Evolutionary conservation across 2,888 invertebrate genomes (phyloP).

Genomic region (Aelia acuminata): DNA sequence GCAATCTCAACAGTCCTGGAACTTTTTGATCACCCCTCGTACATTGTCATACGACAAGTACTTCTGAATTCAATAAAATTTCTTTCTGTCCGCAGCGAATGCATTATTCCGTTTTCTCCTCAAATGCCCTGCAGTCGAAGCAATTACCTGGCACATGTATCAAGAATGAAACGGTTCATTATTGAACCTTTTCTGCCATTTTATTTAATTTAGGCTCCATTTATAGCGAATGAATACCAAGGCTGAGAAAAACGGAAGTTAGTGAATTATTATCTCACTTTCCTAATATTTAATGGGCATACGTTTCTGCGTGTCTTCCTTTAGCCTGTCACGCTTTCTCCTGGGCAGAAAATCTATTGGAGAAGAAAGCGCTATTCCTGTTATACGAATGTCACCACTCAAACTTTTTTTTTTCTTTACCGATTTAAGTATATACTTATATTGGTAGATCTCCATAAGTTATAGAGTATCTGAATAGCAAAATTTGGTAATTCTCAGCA

Average conservation of each 20-base stretch:
- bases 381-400: not conserved
- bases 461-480: too few species aligned
- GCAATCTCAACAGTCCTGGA: too few species aligned
- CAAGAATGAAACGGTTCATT: not conserved
- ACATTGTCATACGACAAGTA: too few species aligned
- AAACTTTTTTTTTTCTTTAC: not conserved
- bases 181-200: not conserved
- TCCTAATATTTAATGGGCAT: not conserved
- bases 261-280: not conserved
- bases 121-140: not conserved
- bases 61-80: not conserved
- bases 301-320: not conserved
- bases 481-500: too few species aligned
- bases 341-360: not conserved
- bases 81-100: not conserved
- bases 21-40: too few species aligned
- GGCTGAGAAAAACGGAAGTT: not conserved
- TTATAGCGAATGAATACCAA: not conserved
- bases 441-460: too few species aligned
- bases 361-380: not conserved
- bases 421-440: too few species aligned
- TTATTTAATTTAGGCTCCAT: not conserved
- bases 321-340: constrained; percentile 5
- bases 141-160: not conserved
- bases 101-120: not conserved